Conservation (phyloP, 2,888 invertebrate genomes). For the Liodrosophila aerea region DNA sequence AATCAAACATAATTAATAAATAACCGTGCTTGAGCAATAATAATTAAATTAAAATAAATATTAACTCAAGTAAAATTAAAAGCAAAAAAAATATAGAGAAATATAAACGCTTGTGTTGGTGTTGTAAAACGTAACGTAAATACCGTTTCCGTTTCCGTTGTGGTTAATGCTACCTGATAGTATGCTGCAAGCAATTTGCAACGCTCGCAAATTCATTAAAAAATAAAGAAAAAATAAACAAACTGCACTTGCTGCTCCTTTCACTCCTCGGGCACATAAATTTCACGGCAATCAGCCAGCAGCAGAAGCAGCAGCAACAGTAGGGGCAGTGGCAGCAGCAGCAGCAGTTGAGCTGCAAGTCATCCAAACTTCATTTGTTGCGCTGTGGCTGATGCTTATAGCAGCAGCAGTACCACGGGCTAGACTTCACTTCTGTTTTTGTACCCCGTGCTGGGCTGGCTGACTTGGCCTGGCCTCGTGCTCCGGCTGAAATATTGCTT, state of each 20-base stretch:
- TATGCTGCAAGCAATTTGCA: conserved; percentile 29
- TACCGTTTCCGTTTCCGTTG: conserved; percentile 3
- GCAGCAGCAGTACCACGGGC: conserved; percentile 10
- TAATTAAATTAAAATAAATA: too few species aligned
- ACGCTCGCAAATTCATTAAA: conserved; percentile 30
- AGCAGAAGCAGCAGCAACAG: conserved; percentile 1
- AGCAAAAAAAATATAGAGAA: background rate
- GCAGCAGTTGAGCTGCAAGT: conserved; percentile 60
- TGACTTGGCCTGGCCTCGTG: conserved; percentile 15
- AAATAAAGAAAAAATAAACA: too few species aligned
- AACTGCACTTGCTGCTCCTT: conserved; percentile 9
- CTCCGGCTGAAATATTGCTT: conserved; percentile 69
- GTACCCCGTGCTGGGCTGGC: conserved; percentile 7
- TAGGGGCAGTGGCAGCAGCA: background rate
- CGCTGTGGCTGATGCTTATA: conserved; percentile 50
- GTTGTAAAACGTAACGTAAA: conserved; percentile 4
- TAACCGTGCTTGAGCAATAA: too few species aligned
- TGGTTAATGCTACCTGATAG: conserved; percentile 17
- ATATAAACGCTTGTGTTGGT: background rate
- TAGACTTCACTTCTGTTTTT: conserved; percentile 45
- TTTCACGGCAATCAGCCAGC: conserved; percentile 72
- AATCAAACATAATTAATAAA: conserved; percentile 11
- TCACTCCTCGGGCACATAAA: conserved; percentile 59
- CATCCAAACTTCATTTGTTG: conserved; percentile 78
- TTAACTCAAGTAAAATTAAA: background rate